Base-by-base conservation (phyloP, 2,113 vertebrate genomes). In the Salvelinus alpinus region DNA sequence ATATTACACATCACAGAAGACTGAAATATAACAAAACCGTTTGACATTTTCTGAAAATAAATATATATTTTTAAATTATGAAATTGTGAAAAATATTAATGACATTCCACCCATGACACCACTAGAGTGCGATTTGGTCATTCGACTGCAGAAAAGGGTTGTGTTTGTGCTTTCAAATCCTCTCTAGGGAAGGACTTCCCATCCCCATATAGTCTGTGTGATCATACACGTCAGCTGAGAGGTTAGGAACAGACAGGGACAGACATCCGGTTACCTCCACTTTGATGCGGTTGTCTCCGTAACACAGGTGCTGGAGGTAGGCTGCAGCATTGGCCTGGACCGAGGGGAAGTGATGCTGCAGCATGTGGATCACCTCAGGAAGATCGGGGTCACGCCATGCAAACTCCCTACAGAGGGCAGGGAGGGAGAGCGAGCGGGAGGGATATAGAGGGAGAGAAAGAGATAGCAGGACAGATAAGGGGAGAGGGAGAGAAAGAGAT, bases 381-480 rank as follows among this genome's bases (percentile, higher is more conserved):
- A 99, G 88, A 76, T 99, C 98, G 0, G 97, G 98, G 60, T 99
- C 97, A 3, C 98, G 94, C 98, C 98, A 99, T 0, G 96, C 91
- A 76, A 94, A 94, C 85, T 94, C 93, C 78, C 93, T 94, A 78
- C 22, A 27, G 31, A 44, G 22, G 24, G 22, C 18, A 3, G 59
- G 59, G 31, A 80, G 27, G 47, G 31, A 77, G 60, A 78, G 29
- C 67, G 54, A 79, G 57, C 65, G n/a, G n/a, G 38, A 44, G 38
- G 11, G 38, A 38, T 38, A 34, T 1, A 7, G 34, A 34, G 34
- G 34, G 34, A 34, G 34, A 7, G 6, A 34, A 34, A 34, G 5
- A 34, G 31, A 34, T 34, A 34, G 31, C 6, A 34, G 31, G 31
- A 34, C 5, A 34, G 8, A 47, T 48, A 20, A 69, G 67, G 34